Evolutionary conservation across 2,113 vertebrate species (phyloP), one percentile per base, ranked within the genome.

Genomic region (Callaeas wilsoni): DNA sequence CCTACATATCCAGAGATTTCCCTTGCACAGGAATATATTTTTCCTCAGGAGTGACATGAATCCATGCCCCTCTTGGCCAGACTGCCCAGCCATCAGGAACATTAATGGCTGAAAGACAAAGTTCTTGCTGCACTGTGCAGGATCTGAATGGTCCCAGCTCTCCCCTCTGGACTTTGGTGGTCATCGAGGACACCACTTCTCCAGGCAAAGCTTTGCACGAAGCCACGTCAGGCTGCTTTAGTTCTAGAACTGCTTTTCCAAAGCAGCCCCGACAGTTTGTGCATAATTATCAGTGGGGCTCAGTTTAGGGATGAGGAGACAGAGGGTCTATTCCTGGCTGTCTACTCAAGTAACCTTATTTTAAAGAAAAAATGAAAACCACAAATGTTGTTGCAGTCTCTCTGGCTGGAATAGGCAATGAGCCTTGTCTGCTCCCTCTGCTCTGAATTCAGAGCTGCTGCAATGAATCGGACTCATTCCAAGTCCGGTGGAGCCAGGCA

Each of bases 361-460:
- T 80, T 27, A 37, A 65, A 68, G 47, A 17, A 68, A 55, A 86
- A 49, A 65, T 0, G 32, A 71, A 92, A 89, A 11, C 63, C 2
- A 1, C 62, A 68, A 93, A 52, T 76, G 64, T 65, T 92, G 79
- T 90, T 90, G 92, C 94, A 89, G 86, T 50, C 57, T 81, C 76
- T 87, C 93, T 92, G 90, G 86, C 84, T 84, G 80, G 92, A 94
- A 92, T 87, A 87, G 86, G 76, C 88, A 95, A 90, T 84, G 92
- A 96, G 88, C 88, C 88, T 90, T 67, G 79, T 92, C 92, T 95
- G 85, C 83, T 92, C 86, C 65, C 86, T 93, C 90, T 96, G 94
- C 88, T 96, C 94, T 94, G 90, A 94, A 87, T 93, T 95, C 94
- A 52, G 83, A 90, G 93, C 91, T 87, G 90, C 92, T 96, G 96